phyloP scores from a whole-genome alignment of 1,140 invertebrate genomes.

The Steinernema feltiae region DNA sequence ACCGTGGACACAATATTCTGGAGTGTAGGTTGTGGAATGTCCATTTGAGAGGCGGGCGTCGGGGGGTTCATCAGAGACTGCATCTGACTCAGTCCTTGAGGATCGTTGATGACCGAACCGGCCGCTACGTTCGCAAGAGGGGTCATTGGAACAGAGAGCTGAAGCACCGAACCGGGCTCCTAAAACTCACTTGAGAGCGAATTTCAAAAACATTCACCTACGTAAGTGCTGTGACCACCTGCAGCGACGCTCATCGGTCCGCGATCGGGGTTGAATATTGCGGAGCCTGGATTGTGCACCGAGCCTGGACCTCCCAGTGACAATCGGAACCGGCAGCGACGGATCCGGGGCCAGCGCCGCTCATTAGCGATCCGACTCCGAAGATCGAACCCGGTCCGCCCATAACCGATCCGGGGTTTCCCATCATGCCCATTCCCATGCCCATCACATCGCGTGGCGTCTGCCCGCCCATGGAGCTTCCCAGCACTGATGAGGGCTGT shows the following conservation, averaged over 20 bases:
- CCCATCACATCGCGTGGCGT: background rate
- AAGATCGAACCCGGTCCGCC: background rate
- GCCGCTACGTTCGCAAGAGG: background rate
- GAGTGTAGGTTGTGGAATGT: constrained; percentile 21
- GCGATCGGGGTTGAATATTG: background rate
- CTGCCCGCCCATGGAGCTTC: background rate
- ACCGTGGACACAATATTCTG: constrained; percentile 37
- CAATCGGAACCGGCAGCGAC: background rate
- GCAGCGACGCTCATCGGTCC: background rate
- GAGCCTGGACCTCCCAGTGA: background rate
- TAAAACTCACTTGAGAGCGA: background rate
- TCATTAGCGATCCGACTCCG: background rate
- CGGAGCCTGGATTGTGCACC: background rate
- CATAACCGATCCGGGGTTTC: background rate
- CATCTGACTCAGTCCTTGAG: background rate
- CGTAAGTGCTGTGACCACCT: background rate
- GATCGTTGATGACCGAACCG: background rate
- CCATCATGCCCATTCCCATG: background rate
- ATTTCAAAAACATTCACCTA: background rate
- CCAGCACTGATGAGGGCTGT: background rate
- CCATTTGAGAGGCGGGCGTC: constrained; percentile 16
- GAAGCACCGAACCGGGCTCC: background rate
- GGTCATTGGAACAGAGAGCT: constrained; percentile 7
- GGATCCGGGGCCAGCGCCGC: background rate
- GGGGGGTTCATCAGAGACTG: background rate